Evolutionary conservation across 1,140 invertebrate genomes (phyloP).

Genomic region (Mercenaria mercenaria): DNA sequence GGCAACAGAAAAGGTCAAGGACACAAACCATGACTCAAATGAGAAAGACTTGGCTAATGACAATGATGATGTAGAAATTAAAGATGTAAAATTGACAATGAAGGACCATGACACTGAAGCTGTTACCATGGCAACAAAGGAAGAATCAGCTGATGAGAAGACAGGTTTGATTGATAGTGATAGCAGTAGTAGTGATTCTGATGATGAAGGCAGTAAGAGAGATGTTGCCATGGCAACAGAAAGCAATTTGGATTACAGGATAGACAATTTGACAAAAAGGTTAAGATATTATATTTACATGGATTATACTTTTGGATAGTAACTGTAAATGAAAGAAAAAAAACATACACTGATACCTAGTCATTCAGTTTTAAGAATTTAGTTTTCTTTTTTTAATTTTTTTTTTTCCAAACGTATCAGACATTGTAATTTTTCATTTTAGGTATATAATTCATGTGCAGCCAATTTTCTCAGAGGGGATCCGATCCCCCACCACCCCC

Average conservation of each 20-base stretch:
- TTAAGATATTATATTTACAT: not conserved
- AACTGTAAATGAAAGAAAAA: no score
- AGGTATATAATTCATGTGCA: no score
- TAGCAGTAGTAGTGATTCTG: not conserved
- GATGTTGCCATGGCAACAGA: not conserved
- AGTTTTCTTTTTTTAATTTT: no score
- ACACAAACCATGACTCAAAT: not conserved
- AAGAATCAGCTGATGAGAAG: slow-evolving; percentile 2
- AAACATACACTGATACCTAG: no score
- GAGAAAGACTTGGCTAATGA: not conserved
- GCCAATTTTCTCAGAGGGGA: no score
- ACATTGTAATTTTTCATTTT: no score
- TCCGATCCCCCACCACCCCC: no score
- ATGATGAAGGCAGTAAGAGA: not conserved
- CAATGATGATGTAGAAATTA: not conserved
- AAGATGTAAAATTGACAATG: slow-evolving; percentile 7
- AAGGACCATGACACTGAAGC: not conserved
- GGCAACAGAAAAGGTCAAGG: not conserved
- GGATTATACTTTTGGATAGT: not conserved
- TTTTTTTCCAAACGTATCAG: no score
- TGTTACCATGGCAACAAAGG: not conserved
- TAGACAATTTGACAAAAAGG: slow-evolving; percentile 50
- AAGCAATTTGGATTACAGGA: slow-evolving; percentile 3
- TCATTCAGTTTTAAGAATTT: no score
- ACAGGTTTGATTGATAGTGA: slow-evolving; percentile 15